A percentile compares a stretch with the other conserved stretches of the same genome.
Conservation (phyloP, 2,797 vertebrate genomes). For the Tapera naevia region DNA sequence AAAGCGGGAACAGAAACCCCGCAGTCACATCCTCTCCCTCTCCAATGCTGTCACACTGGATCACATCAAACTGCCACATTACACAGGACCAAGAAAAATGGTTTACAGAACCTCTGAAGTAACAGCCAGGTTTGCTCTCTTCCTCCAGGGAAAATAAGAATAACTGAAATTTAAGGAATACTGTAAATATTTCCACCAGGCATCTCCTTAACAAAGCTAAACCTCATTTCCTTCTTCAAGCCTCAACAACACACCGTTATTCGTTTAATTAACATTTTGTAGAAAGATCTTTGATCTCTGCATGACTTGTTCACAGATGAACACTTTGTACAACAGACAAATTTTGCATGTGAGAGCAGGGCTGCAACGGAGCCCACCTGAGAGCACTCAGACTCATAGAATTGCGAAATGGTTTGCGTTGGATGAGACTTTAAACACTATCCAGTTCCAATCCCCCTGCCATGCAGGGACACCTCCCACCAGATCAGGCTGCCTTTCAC, state of each 20-base stretch:
- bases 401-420: too few species aligned
- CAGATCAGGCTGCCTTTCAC: background rate
- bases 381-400: too few species aligned
- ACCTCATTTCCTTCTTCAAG: constrained; percentile 4
- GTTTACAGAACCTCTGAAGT: background rate
- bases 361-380: background rate
- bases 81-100: background rate
- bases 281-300: background rate
- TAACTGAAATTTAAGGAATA: background rate
- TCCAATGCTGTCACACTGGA: accelerated
- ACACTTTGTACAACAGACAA: background rate
- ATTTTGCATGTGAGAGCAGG: background rate
- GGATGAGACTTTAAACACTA: too few species aligned
- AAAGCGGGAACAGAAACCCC: background rate
- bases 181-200: background rate
- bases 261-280: background rate
- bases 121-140: background rate
- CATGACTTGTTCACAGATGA: background rate
- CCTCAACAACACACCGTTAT: background rate
- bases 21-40: background rate
- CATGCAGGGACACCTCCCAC: too few species aligned
- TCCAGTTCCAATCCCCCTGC: too few species aligned
- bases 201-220: background rate
- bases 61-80: background rate
- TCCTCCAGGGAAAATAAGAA: background rate